Base-by-base conservation (phyloP, 2,797 vertebrate species). In the Tadarida brasiliensis region DNA sequence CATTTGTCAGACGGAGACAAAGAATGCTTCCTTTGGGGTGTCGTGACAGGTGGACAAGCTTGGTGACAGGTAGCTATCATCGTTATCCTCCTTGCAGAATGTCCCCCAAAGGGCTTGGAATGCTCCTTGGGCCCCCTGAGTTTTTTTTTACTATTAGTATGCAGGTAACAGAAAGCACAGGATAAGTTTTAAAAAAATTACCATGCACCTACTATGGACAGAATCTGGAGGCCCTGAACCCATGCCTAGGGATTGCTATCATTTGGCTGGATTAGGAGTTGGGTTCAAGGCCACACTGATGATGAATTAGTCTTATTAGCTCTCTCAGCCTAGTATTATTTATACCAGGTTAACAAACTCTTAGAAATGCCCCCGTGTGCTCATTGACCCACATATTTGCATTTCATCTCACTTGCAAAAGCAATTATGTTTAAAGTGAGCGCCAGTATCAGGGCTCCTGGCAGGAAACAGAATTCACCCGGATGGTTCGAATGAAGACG, bases 321-420 rank as follows among this genome's bases (percentile, higher is more conserved):
- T 89, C 81, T 84, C 33, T 71, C 28, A 44, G 74, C 87, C 12
- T 56, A 10, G 35, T 85, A 19, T 91, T 56, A 30, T 1, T 91
- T 56, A 30, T 1, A 15, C 51, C 12, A 71, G 73, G 74, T 61
- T 73, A 89, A 74, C 39, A 68, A 73, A 90, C 35, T 70, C 54
- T 77, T 71, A 71, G 39, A 74, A 93, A 71, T 80, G 67, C 22
- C 44, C 76, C 87, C 28, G 16, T 11, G 3, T 78, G 76, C 44
- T 71, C 73, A 19, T n/a, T 68, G 82, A 63, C 47, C 51, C 49
- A 61, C 44, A 51, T 33, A 14, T 54, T 57, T 81, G 39, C 49
- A 28, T 96, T 95, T 93, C 28, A 80, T 96, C 67, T 94, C 28
- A 84, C 68, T 94, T 86, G 77, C 49, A 76, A 56, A 87, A 83